phyloP scores from a whole-genome alignment of 2,888 invertebrate genomes.

The Lissocephala sabroskyi region DNA sequence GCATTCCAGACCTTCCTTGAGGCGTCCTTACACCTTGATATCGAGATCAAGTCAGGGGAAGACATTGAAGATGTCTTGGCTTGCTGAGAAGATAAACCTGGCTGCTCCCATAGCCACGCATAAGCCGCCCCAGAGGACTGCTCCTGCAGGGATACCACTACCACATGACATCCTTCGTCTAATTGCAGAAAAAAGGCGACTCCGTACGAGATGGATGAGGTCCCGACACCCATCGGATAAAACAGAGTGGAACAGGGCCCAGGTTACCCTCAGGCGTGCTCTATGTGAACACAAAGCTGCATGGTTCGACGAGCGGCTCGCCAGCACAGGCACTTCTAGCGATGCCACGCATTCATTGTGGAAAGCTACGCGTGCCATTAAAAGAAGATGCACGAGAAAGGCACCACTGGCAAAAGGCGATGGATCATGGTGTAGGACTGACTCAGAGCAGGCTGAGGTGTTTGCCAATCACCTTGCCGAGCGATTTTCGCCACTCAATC shows the following conservation, averaged over 20 bases:
- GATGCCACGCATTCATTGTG: slow-evolving; percentile 3
- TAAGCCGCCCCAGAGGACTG: too few relatives aligned
- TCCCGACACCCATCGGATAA: slow-evolving; percentile 1
- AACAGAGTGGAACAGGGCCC: slow-evolving; percentile 1
- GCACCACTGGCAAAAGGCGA: neutral
- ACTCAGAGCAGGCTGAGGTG: neutral
- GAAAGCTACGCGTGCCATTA: neutral
- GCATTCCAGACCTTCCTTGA: neutral
- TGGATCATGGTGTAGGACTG: neutral
- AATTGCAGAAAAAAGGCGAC: slow-evolving; percentile 3
- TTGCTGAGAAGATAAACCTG: too few relatives aligned
- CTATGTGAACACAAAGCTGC: neutral
- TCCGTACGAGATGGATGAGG: slow-evolving; percentile 1
- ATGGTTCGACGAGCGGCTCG: neutral
- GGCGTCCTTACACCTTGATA: too few relatives aligned
- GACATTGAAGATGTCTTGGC: too few relatives aligned
- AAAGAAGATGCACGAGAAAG: neutral
- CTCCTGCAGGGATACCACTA: neutral
- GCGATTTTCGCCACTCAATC: neutral
- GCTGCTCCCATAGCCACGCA: too few relatives aligned
- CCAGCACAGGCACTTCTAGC: neutral
- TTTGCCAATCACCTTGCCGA: slow-evolving; percentile 3
- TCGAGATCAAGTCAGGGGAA: too few relatives aligned
- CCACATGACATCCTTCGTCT: neutral
- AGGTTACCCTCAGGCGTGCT: neutral